Evolutionary conservation across 2,888 invertebrate species (phyloP), one percentile per base, ranked within the genome.

Genomic region (Tenthredo scrophulariae): DNA sequence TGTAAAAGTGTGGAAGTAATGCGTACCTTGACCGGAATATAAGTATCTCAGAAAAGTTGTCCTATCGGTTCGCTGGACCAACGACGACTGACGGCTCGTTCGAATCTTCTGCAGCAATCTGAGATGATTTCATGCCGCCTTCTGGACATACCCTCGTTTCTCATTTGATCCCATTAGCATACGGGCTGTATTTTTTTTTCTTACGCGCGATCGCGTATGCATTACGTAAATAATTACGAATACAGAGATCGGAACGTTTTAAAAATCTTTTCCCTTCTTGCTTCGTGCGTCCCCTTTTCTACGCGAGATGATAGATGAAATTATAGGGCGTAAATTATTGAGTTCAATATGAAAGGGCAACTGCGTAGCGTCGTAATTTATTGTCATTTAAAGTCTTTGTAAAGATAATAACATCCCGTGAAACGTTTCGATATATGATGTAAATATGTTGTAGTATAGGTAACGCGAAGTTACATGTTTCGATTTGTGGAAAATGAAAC

Each of bases 21-120:
- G 46, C 83, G 3, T 67, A 83, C 83, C 83, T 83, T 83, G 67
- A 46, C 26, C 46, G 46, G 67, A 46, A 83, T 65, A 33, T 26
- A 83, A 33, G 18, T 46, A 33, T 67, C 67, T 58, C 80, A 80
- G 79, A 37, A 22, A 67, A 83, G 83, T 83, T 70, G 65, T 83
- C 83, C 83, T 83, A 67, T 67, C 83, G 46, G 83, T 33, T 65
- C 29, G 83, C 43, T 83, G 83, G 83, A 67, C 83, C 83, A 83
- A 70, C 83, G 83, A n/a, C 46, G 83, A 83, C 83, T 83, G 83
- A 70, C 83, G 50, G n/a, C 83, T 83, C 67, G 50, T 65, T 83
- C 67, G 46, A 46, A 67, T 9, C 70, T 83, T 83, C 83, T 50
- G 67, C 80, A 65, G 67, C 80, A 65, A 62, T 80, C 22, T 65